Evolutionary conservation across 2,113 vertebrate species (phyloP).

Genomic region (Microtus montanus): DNA sequence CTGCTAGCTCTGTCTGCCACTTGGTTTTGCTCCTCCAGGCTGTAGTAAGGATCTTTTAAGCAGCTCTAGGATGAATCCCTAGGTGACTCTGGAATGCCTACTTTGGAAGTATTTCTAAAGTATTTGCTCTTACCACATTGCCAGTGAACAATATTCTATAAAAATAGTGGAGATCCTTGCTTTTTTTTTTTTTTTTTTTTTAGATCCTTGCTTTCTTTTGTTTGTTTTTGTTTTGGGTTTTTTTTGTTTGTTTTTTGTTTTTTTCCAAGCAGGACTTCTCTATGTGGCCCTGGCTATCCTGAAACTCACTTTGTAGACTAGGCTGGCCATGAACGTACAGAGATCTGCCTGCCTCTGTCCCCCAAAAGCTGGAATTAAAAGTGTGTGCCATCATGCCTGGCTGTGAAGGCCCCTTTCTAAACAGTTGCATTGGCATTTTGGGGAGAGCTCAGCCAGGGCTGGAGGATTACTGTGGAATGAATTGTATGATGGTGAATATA

Average conservation of each 20-base stretch:
- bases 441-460: not conserved
- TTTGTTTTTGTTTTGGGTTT: no score
- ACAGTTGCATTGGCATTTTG: not conserved
- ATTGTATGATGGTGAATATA: not conserved
- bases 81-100: not conserved
- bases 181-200: no score
- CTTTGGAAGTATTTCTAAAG: constrained; percentile 43
- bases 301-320: no score
- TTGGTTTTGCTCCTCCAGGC: not conserved
- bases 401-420: not conserved
- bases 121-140: not conserved
- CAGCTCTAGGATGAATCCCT: constrained; percentile 42
- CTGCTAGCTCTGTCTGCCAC: not conserved
- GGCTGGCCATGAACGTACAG: no score
- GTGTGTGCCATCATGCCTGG: no score
- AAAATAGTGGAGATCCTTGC: not conserved
- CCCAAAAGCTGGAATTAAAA: no score
- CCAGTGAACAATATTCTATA: constrained; percentile 2
- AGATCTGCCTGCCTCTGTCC: no score
- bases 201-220: not conserved
- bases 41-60: constrained; percentile 27
- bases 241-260: no score
- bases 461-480: constrained; percentile 1
- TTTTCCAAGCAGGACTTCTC: no score
- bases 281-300: no score